A percentile compares a stretch with the other conserved stretches of the same genome.
Conservation (phyloP, 2,888 invertebrate genomes). For the Neria commutata region DNA sequence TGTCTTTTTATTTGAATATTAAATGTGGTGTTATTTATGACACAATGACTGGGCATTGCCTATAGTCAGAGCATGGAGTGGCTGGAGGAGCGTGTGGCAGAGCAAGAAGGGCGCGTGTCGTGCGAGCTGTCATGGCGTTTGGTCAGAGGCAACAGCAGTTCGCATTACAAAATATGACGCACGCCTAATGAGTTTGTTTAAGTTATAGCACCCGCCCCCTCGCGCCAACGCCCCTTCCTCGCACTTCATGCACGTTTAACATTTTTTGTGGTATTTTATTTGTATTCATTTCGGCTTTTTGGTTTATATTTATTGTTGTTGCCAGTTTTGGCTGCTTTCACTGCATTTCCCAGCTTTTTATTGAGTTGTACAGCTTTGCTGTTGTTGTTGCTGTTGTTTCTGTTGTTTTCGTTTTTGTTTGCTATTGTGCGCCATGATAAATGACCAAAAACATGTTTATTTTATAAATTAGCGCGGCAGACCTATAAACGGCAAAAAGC, state of each 20-base stretch:
- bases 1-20: too few species aligned
- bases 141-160: neutral
- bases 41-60: neutral
- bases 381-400: neutral
- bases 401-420: neutral
- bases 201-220: too few species aligned
- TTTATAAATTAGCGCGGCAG: too few species aligned
- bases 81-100: too few species aligned
- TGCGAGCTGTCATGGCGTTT: neutral
- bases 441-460: neutral
- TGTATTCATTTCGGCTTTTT: too few species aligned
- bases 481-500: too few species aligned
- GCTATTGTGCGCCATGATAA: neutral
- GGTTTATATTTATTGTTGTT: too few species aligned
- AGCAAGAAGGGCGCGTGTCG: neutral
- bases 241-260: too few species aligned
- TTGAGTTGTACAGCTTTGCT: neutral
- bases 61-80: too few species aligned
- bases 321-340: neutral
- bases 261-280: too few species aligned
- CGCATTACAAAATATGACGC: constrained; percentile 1
- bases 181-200: constrained; percentile 52
- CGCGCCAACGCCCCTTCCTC: too few species aligned
- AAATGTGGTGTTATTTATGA: neutral
- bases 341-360: neutral